phyloP scores from a whole-genome alignment of 2,113 vertebrate genomes.

The Tetraodon nigroviridis region DNA sequence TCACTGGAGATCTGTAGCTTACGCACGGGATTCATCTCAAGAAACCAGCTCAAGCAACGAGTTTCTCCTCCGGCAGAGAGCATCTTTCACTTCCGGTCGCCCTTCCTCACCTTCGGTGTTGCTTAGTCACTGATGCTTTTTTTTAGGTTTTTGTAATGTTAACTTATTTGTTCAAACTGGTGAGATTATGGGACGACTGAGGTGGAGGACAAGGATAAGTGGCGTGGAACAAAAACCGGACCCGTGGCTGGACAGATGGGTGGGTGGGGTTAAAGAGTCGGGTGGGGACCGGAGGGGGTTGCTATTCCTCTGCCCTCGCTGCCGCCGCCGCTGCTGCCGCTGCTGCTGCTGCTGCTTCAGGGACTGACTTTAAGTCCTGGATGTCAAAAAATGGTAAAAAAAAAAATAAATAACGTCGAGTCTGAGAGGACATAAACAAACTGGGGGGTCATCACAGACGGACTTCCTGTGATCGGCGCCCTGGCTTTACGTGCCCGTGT shows the following conservation, averaged over 20 bases:
- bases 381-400: slow-evolving; percentile 52
- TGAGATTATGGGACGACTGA: slow-evolving; percentile 23
- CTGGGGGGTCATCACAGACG: slow-evolving; percentile 1
- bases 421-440: slow-evolving; percentile 32
- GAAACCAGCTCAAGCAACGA: slow-evolving; percentile 39
- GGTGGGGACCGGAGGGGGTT: slow-evolving; percentile 33
- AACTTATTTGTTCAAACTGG: slow-evolving; percentile 74
- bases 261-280: slow-evolving; percentile 20
- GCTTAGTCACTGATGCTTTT: slow-evolving; percentile 61
- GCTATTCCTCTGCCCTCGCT: slow-evolving; percentile 47
- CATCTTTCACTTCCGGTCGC: slow-evolving; percentile 57
- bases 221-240: slow-evolving; percentile 26
- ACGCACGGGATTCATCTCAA: slow-evolving; percentile 39
- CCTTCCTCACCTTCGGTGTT: slow-evolving; percentile 44
- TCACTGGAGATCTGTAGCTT: slow-evolving; percentile 34
- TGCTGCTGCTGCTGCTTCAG: slow-evolving; percentile 39
- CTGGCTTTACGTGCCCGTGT: slow-evolving; percentile 44
- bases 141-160: slow-evolving; percentile 70
- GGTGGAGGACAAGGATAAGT: slow-evolving; percentile 24
- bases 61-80: slow-evolving; percentile 51
- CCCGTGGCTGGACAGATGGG: slow-evolving; percentile 20
- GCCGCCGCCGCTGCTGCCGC: slow-evolving; percentile 62
- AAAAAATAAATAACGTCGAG: too few relatives aligned
- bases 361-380: slow-evolving; percentile 51
- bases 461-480: slow-evolving; percentile 38